Percentiles rank a stretch among this genome's conserved stretches.
Conservation (phyloP, 2,797 vertebrate genomes). For the Microctenopoma lineatum region DNA sequence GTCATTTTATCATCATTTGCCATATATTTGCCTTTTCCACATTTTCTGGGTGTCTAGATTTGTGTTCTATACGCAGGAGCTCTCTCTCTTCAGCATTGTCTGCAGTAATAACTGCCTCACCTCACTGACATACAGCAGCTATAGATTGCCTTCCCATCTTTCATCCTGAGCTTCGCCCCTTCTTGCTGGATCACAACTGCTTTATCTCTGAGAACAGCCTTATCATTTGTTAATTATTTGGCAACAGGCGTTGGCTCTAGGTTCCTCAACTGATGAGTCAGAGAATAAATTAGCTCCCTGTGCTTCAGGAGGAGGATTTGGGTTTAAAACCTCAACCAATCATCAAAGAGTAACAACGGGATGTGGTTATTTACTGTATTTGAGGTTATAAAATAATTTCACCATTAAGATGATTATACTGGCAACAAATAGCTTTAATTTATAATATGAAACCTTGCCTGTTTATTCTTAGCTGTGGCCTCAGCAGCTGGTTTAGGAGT, state of each 20-base stretch:
- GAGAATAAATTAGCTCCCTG: conserved; percentile 43
- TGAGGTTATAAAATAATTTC: conserved; percentile 65
- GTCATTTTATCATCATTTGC: no score
- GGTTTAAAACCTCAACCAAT: conserved; percentile 63
- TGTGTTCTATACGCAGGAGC: neutral
- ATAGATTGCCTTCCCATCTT: conserved; percentile 10
- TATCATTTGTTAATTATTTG: conserved; percentile 70
- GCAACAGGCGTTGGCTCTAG: conserved; percentile 47
- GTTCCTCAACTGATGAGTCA: conserved; percentile 72
- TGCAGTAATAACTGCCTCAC: conserved; percentile 4
- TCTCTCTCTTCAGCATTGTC: neutral
- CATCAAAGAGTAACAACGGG: conserved; percentile 64
- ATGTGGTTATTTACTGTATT: conserved; percentile 72
- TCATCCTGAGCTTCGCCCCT: conserved; percentile 24
- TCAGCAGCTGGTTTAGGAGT: conserved; percentile 66
- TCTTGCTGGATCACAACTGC: conserved; percentile 54
- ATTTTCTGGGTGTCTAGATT: conserved; percentile 1
- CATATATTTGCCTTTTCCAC: no score
- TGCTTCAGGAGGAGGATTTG: conserved; percentile 44
- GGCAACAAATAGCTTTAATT: conserved; percentile 59
- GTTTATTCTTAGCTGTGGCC: conserved; percentile 75
- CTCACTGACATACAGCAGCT: conserved; percentile 30
- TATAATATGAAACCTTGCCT: conserved; percentile 57
- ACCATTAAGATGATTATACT: conserved; percentile 60
- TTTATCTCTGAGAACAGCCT: conserved; percentile 63